These are phyloP conservation scores for Chironomus tepperi DNA, from an alignment of 1,140 invertebrate genomes.

Conservation along the genomic window DNA sequence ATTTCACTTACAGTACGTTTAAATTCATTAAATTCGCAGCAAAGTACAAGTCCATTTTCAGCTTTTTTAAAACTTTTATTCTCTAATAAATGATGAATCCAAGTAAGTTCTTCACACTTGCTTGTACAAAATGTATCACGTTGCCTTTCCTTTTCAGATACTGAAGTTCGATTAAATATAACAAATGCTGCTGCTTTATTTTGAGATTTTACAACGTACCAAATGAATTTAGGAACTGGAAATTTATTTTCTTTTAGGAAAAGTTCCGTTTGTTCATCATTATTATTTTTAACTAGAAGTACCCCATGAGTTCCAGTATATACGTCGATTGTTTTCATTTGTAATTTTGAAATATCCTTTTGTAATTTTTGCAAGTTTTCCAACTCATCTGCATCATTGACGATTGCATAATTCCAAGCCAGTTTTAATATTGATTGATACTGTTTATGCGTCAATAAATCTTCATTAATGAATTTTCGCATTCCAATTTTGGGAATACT, in stretches of 20 bases:
- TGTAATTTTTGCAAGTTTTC: background rate
- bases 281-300: background rate
- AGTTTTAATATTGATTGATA: slow-evolving; percentile 20
- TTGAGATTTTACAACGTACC: background rate
- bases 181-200: slow-evolving; percentile 3
- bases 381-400: background rate
- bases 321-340: background rate
- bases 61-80: slow-evolving; percentile 9
- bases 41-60: slow-evolving; percentile 18
- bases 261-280: background rate
- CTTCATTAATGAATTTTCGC: slow-evolving; percentile 2
- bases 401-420: slow-evolving; percentile 17
- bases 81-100: background rate
- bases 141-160: background rate
- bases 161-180: background rate
- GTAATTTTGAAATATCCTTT: background rate
- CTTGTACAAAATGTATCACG: slow-evolving; percentile 19
- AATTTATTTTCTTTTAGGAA: slow-evolving; percentile 4
- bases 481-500: background rate
- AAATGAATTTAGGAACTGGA: slow-evolving; percentile 3
- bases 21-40: slow-evolving; percentile 25
- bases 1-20: slow-evolving; percentile 24
- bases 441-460: slow-evolving; percentile 19
- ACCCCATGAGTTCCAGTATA: background rate
- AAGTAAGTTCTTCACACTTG: slow-evolving; percentile 21